phyloP scores from a whole-genome alignment of 2,888 invertebrate species.

The Drosophila acutilabella region DNA sequence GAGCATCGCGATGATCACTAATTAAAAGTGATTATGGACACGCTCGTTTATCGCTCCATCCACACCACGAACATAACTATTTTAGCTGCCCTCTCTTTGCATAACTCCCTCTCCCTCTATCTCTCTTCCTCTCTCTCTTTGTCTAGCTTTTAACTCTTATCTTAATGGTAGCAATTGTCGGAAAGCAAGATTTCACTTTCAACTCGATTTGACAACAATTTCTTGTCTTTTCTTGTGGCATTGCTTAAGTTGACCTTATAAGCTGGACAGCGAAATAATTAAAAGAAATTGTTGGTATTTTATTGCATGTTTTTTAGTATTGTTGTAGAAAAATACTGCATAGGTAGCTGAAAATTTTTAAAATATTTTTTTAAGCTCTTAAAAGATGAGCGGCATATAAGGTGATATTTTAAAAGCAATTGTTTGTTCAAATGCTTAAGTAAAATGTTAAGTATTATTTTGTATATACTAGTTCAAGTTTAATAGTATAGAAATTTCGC shows the following conservation, averaged over 20 bases:
- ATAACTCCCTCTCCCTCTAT: too few species aligned
- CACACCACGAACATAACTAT: conserved; percentile 19
- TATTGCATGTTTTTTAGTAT: neutral
- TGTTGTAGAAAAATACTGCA: neutral
- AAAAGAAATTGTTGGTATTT: neutral
- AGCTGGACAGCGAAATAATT: neutral
- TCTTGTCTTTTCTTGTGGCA: conserved; percentile 6
- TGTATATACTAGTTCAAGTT: too few species aligned
- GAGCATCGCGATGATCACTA: conserved; percentile 44
- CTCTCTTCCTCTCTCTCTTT: conserved; percentile 24
- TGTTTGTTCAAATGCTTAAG: too few species aligned
- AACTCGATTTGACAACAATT: conserved; percentile 18
- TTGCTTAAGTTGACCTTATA: conserved; percentile 5
- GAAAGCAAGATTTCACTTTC: conserved; percentile 48
- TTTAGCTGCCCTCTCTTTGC: conserved; percentile 28
- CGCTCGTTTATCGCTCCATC: conserved; percentile 60
- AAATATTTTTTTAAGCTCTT: too few species aligned
- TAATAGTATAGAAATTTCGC: too few species aligned
- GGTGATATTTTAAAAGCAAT: too few species aligned
- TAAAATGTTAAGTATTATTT: too few species aligned
- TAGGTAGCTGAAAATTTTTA: too few species aligned
- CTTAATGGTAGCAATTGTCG: conserved; percentile 26
- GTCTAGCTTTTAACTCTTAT: conserved; percentile 13
- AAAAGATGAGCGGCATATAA: too few species aligned
- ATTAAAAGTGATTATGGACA: conserved; percentile 81